These are phyloP conservation scores for Eilema depressum DNA, from an alignment of 2,888 invertebrate genomes.

Conservation along the genomic window DNA sequence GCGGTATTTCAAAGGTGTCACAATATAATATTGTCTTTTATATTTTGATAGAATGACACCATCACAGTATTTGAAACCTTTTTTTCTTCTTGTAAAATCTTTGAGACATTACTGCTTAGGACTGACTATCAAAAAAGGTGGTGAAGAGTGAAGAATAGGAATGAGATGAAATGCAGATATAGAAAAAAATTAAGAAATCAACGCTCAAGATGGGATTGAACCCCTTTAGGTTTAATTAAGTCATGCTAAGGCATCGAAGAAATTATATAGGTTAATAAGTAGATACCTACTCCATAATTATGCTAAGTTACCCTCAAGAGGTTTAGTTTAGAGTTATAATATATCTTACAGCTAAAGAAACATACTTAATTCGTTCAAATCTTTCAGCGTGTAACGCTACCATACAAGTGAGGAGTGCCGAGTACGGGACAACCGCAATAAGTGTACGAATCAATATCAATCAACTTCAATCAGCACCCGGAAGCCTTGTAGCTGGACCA, in stretches of 20 bases:
- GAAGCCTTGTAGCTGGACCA: constrained; percentile 76
- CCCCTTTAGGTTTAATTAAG: no score
- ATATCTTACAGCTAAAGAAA: neutral
- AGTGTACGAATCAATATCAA: constrained; percentile 78
- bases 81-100: neutral
- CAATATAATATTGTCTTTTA: constrained; percentile 44
- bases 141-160: neutral
- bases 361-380: neutral
- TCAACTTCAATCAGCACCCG: constrained; percentile 79
- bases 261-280: no score
- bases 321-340: neutral
- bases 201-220: neutral
- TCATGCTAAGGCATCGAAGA: no score
- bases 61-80: neutral
- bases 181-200: neutral
- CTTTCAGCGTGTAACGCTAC: constrained; percentile 24
- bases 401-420: constrained; percentile 63
- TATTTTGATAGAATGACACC: constrained; percentile 26
- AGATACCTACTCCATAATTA: no score
- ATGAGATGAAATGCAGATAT: neutral
- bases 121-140: neutral
- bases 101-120: neutral
- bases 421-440: constrained; percentile 45
- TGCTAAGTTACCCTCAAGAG: no score
- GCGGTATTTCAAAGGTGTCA: constrained; percentile 59